A percentile compares a stretch with the other conserved stretches of the same genome.
phyloP scores from a whole-genome alignment of 2,797 vertebrate genomes.

The Dromococcyx pavoninus region DNA sequence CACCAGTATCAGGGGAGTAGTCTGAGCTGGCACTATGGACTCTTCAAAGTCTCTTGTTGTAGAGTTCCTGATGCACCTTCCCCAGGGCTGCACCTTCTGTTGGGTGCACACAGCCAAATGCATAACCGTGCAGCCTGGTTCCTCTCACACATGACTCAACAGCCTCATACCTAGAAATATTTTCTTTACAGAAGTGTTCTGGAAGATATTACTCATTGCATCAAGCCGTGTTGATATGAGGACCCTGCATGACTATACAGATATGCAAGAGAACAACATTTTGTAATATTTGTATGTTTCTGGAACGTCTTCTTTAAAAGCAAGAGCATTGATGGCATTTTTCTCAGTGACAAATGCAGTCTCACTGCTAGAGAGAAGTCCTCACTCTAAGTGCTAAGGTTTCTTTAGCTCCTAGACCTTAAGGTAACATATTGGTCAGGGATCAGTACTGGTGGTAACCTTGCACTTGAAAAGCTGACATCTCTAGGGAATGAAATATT shows the following conservation, averaged over 20 bases:
- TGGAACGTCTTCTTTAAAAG: neutral
- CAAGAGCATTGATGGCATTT: neutral
- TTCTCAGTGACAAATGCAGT: neutral
- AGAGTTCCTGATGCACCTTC: accelerated
- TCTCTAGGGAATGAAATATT: conserved; percentile 29
- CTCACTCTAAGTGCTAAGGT: neutral
- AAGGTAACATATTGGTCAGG: neutral
- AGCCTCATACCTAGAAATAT: neutral
- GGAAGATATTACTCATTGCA: neutral
- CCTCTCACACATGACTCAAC: accelerated
- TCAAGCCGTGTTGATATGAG: neutral
- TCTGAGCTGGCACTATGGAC: neutral
- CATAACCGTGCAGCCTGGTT: neutral
- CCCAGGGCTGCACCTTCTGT: neutral
- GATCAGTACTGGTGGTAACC: conserved; percentile 12
- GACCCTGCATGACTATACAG: neutral
- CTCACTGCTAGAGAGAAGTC: neutral
- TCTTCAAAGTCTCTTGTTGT: neutral
- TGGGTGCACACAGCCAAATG: neutral
- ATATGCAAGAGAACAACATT: neutral
- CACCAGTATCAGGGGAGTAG: neutral
- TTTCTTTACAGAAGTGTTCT: neutral
- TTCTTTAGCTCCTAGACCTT: neutral
- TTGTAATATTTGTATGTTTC: neutral
- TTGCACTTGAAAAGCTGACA: neutral